Evolutionary conservation across 2,888 invertebrate species (phyloP).

Genomic region (Idaea straminata): DNA sequence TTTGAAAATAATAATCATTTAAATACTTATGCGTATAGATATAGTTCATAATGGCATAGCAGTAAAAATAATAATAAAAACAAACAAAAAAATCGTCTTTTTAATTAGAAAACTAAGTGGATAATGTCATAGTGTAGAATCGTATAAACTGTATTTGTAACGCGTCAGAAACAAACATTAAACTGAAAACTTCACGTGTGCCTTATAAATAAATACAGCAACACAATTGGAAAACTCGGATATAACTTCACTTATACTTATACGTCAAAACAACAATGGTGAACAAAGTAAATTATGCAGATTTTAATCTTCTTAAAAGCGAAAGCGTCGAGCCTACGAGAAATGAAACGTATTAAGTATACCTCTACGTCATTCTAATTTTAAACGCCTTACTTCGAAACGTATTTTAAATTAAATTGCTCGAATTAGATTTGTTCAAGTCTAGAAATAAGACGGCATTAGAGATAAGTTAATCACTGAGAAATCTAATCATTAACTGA

Average conservation of each 20-base stretch:
- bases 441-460: background rate
- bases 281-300: conserved; percentile 53
- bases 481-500: background rate
- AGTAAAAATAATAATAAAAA: too few species aligned
- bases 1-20: conserved; percentile 3
- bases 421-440: background rate
- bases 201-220: too few species aligned
- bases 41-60: too few species aligned
- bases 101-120: too few species aligned
- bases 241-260: background rate
- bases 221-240: too few species aligned
- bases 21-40: background rate
- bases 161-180: too few species aligned
- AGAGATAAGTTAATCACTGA: background rate
- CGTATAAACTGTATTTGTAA: too few species aligned
- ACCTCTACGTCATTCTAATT: background rate
- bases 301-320: conserved; percentile 67
- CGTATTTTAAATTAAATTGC: conserved; percentile 1
- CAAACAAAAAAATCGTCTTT: too few species aligned
- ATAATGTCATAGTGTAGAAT: too few species aligned
- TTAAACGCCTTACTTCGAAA: background rate
- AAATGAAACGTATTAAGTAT: background rate
- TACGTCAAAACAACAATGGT: conserved; percentile 24
- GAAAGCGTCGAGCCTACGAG: conserved; percentile 25
- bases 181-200: too few species aligned